Conservation (phyloP, 2,797 vertebrate species). For the Mus minutoides region DNA sequence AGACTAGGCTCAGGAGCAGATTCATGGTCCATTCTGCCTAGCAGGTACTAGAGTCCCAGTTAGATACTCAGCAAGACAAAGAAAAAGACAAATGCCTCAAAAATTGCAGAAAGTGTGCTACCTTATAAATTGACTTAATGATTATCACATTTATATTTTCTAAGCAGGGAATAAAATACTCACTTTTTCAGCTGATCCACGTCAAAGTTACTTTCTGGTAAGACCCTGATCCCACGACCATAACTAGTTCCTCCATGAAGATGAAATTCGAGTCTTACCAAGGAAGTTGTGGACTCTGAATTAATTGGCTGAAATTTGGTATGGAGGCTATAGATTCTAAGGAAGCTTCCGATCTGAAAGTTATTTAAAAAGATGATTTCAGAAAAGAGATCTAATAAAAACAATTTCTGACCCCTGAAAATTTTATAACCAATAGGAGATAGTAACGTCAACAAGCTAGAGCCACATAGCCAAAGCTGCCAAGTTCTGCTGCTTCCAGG, state of each 20-base stretch:
- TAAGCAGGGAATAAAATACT: conserved; percentile 37
- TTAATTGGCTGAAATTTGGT: conserved; percentile 83
- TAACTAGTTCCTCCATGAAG: conserved; percentile 95
- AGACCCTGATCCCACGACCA: conserved; percentile 91
- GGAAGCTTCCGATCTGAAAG: conserved; percentile 87
- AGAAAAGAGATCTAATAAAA: conserved; percentile 19
- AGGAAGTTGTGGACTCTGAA: conserved; percentile 65
- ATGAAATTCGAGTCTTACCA: conserved; percentile 89
- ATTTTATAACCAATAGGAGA: not conserved
- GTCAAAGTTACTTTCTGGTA: conserved; percentile 90
- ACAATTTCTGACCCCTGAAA: conserved; percentile 5
- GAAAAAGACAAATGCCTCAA: not conserved
- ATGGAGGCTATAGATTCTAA: conserved; percentile 89
- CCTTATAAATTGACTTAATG: conserved; percentile 7
- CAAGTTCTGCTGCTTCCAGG: too few relatives aligned
- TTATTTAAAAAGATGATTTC: conserved; percentile 1
- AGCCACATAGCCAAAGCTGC: too few relatives aligned
- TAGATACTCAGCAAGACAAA: not conserved
- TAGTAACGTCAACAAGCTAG: not conserved
- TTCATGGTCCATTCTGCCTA: not conserved
- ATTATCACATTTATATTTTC: not conserved
- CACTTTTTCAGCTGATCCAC: conserved; percentile 91
- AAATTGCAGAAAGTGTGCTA: not conserved
- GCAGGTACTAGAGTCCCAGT: not conserved
- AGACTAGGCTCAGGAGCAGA: not conserved